Conservation (phyloP, 2,888 invertebrate genomes). For the Pinctada fucata region DNA sequence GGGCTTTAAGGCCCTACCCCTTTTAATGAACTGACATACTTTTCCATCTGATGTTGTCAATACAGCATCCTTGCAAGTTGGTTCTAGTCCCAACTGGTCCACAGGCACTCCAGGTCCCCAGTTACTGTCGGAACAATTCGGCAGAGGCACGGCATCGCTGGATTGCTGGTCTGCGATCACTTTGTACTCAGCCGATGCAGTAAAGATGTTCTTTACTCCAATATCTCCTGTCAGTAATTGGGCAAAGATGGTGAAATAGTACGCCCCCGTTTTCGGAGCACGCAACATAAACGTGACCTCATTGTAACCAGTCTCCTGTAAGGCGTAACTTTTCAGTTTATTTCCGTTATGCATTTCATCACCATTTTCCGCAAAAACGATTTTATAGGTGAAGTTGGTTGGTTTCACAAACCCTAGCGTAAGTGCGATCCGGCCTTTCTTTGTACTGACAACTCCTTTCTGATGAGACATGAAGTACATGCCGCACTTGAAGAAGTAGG, state of each 20-base stretch:
- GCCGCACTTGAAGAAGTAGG: constrained; percentile 77
- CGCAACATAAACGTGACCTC: constrained; percentile 74
- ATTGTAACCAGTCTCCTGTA: constrained; percentile 75
- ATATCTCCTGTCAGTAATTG: constrained; percentile 73
- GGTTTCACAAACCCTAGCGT: constrained; percentile 75
- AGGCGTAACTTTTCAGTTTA: constrained; percentile 73
- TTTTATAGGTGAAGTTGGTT: constrained; percentile 76
- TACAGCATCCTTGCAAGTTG: constrained; percentile 68
- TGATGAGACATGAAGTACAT: constrained; percentile 74
- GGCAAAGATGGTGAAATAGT: constrained; percentile 76
- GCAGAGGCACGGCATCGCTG: constrained; percentile 71
- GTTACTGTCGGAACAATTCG: constrained; percentile 75
- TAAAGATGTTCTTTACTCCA: constrained; percentile 75
- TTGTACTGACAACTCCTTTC: constrained; percentile 73
- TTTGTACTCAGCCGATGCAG: constrained; percentile 77
- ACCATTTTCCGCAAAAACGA: constrained; percentile 70
- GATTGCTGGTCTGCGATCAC: constrained; percentile 73
- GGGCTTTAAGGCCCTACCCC: too few species aligned
- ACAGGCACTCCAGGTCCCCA: constrained; percentile 77
- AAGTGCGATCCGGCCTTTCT: constrained; percentile 73
- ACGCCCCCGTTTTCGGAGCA: constrained; percentile 70
- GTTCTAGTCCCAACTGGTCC: constrained; percentile 73
- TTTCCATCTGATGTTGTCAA: constrained; percentile 63
- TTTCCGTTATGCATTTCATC: constrained; percentile 71
- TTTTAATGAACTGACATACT: constrained; percentile 40